phyloP scores from a whole-genome alignment of 92 coral and sea anemone genomes.

The Nematostella vectensis region DNA sequence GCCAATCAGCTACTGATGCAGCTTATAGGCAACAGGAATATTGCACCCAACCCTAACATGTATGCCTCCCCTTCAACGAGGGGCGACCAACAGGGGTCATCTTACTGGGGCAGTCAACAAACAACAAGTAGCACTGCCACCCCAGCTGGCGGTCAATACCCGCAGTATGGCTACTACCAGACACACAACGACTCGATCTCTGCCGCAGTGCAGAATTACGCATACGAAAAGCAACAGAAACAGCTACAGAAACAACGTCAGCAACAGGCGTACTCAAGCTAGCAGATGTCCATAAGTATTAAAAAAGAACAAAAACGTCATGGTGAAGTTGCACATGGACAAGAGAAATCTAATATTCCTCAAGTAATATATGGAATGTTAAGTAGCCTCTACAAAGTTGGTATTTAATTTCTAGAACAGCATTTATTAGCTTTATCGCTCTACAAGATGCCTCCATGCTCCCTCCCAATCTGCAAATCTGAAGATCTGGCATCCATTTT shows the following conservation, averaged over 20 bases:
- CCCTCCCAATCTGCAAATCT: no score
- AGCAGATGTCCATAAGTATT: conserved; percentile 1
- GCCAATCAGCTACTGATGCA: conserved; percentile 82
- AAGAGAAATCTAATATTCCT: background rate
- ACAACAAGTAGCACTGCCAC: conserved; percentile 10
- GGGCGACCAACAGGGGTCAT: conserved; percentile 39
- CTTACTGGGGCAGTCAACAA: conserved; percentile 10
- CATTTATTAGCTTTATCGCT: no score
- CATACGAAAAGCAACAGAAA: conserved; percentile 29
- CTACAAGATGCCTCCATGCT: no score
- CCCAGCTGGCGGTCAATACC: conserved; percentile 43
- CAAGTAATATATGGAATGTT: no score
- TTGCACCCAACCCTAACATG: conserved; percentile 61
- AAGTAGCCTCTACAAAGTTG: no score
- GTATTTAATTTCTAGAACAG: no score
- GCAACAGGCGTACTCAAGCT: conserved; percentile 16
- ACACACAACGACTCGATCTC: conserved; percentile 73
- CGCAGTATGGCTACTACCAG: conserved; percentile 94
- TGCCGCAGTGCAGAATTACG: conserved; percentile 44
- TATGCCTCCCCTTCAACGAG: conserved; percentile 69
- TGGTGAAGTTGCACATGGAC: background rate
- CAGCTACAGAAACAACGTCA: conserved; percentile 42
- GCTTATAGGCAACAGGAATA: conserved; percentile 74
- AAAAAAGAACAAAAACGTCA: background rate
- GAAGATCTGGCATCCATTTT: no score